Conservation (phyloP, 2,797 vertebrate genomes). For the Chelon auratus region DNA sequence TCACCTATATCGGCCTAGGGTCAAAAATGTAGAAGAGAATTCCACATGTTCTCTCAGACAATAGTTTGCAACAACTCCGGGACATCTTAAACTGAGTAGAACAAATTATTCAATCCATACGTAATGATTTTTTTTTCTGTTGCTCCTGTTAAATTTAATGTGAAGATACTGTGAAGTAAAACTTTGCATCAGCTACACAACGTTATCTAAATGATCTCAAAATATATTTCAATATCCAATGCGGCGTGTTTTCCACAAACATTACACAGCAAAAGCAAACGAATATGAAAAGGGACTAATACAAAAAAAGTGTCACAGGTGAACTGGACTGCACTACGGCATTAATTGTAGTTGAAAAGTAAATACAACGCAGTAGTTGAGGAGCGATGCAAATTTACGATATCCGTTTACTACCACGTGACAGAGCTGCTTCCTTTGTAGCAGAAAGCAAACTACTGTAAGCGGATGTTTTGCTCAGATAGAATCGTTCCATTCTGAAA, state of each 20-base stretch:
- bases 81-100: neutral
- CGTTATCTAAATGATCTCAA: no score
- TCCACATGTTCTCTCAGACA: no score
- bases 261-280: neutral
- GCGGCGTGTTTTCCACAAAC: neutral
- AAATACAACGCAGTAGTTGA: neutral
- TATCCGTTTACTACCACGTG: no score
- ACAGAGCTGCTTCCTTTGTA: neutral
- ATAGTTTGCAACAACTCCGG: neutral
- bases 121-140: neutral
- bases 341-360: no score
- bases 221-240: neutral
- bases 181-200: neutral
- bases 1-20: no score
- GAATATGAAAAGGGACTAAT: no score
- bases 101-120: neutral
- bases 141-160: neutral
- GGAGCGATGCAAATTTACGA: neutral
- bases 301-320: no score
- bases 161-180: neutral
- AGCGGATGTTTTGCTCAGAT: no score
- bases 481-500: neutral
- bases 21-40: no score
- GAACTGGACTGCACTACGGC: no score
- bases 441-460: neutral